Evolutionary conservation across 2,113 vertebrate species (phyloP).

Genomic region (Urocynchramus pylzowi): DNA sequence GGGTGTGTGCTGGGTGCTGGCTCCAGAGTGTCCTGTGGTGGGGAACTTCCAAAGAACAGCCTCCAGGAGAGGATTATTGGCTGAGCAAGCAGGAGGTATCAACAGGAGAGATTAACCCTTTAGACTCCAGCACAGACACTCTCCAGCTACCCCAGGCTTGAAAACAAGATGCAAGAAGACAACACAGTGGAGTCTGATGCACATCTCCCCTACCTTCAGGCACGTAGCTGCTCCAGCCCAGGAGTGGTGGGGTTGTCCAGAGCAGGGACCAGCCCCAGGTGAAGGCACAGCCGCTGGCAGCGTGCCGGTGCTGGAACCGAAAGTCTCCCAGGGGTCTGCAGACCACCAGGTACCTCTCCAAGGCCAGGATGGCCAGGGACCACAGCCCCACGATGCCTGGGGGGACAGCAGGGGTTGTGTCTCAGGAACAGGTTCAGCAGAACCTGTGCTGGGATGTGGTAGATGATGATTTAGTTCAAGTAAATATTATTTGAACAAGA

Average conservation of each 20-base stretch:
- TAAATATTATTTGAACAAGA: not conserved
- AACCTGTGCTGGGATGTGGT: rapidly evolving
- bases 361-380: conserved; percentile 70
- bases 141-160: not conserved
- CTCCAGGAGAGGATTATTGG: not conserved
- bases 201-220: conserved; percentile 58
- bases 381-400: conserved; percentile 72
- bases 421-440: not conserved
- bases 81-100: not conserved
- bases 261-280: conserved; percentile 65
- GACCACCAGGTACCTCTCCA: conserved; percentile 63
- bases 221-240: conserved; percentile 72
- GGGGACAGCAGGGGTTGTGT: not conserved
- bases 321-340: conserved; percentile 70
- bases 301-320: conserved; percentile 51
- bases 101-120: not conserved
- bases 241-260: conserved; percentile 60
- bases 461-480: not conserved
- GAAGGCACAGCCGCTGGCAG: conserved; percentile 49
- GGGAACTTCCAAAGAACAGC: not conserved
- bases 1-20: not conserved
- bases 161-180: rapidly evolving
- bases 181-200: rapidly evolving
- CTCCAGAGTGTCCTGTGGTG: not conserved
- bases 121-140: not conserved